Conservation (phyloP, 2,888 invertebrate species). For the Tachina grossa region DNA sequence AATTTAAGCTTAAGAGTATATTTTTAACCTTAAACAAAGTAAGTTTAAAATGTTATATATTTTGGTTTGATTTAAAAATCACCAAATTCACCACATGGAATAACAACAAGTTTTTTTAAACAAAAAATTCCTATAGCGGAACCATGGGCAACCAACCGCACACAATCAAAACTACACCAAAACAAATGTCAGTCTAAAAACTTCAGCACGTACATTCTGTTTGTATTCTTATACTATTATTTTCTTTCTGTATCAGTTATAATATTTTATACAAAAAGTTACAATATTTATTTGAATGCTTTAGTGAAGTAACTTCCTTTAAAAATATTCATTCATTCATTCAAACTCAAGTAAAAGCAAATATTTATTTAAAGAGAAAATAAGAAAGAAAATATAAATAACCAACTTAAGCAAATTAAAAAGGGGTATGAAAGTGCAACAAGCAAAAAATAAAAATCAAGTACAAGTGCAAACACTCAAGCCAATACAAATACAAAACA, state of each 20-base stretch:
- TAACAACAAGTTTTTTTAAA: not conserved
- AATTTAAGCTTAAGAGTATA: not conserved
- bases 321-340: not conserved
- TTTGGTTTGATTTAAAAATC: constrained; percentile 4
- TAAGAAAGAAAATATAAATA: constrained; percentile 3
- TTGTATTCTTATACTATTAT: not conserved
- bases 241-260: not conserved
- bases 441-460: constrained; percentile 21
- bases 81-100: constrained; percentile 18
- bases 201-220: not conserved
- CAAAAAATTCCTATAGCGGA: not conserved
- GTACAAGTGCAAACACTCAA: constrained; percentile 39
- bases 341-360: not conserved
- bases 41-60: not conserved
- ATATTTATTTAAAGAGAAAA: constrained; percentile 33
- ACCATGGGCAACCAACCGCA: constrained; percentile 36
- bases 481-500: not conserved
- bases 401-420: constrained; percentile 53
- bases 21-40: not conserved
- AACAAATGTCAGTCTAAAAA: constrained; percentile 1
- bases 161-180: constrained; percentile 38
- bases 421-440: constrained; percentile 20
- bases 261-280: not conserved
- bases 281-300: constrained; percentile 41
- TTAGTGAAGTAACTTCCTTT: constrained; percentile 23